Evolutionary conservation across 2,888 invertebrate species (phyloP).

Genomic region (Xylota sylvarum): DNA sequence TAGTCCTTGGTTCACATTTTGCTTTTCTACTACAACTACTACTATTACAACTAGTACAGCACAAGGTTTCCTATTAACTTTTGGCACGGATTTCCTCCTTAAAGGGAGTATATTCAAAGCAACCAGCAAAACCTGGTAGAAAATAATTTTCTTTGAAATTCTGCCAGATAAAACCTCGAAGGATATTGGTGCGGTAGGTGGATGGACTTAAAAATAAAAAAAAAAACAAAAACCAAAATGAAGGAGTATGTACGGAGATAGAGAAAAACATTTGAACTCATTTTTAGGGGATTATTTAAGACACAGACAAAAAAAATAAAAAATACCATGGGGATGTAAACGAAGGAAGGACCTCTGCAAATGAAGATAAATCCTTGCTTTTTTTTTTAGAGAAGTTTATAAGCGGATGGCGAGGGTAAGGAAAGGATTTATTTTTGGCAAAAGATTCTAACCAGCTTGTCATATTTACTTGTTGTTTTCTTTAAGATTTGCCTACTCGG

Average conservation of each 20-base stretch:
- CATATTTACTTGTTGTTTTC: conserved; percentile 28
- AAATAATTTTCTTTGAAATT: conserved; percentile 43
- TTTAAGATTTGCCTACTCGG: neutral
- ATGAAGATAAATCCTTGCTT: conserved; percentile 41
- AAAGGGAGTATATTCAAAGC: conserved; percentile 31
- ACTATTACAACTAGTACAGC: neutral
- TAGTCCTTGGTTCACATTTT: conserved; percentile 22
- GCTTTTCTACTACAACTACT: neutral
- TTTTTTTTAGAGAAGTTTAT: neutral
- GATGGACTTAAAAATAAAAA: neutral
- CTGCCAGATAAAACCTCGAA: conserved; percentile 47
- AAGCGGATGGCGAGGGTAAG: neutral
- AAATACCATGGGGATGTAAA: neutral
- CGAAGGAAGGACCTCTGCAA: conserved; percentile 6
- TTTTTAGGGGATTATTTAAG: conserved; percentile 51
- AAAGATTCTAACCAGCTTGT: conserved; percentile 17
- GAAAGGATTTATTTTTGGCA: conserved; percentile 42
- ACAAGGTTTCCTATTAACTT: conserved; percentile 40
- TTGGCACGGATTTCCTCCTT: conserved; percentile 54
- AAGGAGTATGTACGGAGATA: no score
- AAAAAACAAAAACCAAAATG: neutral
- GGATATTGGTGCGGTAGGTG: conserved; percentile 21
- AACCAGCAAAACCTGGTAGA: conserved; percentile 45
- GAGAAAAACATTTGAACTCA: conserved; percentile 38
- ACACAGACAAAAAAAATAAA: conserved; percentile 7